Conservation (phyloP, 2,797 vertebrate genomes). For the Synaphobranchus kaupii region DNA sequence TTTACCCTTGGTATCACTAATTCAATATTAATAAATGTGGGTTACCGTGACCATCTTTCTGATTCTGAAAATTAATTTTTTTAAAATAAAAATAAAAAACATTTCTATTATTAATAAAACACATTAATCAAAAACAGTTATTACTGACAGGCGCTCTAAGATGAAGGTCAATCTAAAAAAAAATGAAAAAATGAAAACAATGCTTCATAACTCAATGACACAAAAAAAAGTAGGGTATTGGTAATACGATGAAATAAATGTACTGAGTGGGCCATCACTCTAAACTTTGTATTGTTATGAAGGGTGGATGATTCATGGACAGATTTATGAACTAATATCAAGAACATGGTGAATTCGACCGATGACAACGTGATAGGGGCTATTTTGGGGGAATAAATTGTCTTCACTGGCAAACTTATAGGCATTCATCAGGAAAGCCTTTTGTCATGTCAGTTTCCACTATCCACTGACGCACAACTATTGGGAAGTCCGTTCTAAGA, state of each 20-base stretch:
- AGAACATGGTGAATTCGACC: background rate
- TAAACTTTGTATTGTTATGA: background rate
- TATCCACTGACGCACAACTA: background rate
- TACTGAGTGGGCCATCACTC: background rate
- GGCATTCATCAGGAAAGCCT: background rate
- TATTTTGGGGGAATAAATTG: background rate
- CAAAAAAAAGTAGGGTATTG: background rate
- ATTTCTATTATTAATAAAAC: too few relatives aligned
- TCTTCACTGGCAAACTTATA: background rate
- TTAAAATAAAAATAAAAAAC: too few relatives aligned
- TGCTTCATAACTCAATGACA: background rate
- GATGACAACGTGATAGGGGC: background rate
- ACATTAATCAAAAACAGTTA: background rate
- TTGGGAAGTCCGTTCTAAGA: background rate
- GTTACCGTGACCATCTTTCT: too few relatives aligned
- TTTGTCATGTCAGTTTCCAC: slow-evolving; percentile 24
- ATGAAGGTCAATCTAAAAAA: background rate
- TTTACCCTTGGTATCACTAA: too few relatives aligned
- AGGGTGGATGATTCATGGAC: background rate
- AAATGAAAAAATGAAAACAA: background rate
- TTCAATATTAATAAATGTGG: too few relatives aligned
- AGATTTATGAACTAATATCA: background rate
- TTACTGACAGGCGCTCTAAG: background rate
- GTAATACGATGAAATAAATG: background rate
- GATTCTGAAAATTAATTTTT: too few relatives aligned